Percentiles rank a stretch among this genome's conserved stretches.
phyloP scores from a whole-genome alignment of 2,797 vertebrate species.

The Sebastes iracundus region DNA sequence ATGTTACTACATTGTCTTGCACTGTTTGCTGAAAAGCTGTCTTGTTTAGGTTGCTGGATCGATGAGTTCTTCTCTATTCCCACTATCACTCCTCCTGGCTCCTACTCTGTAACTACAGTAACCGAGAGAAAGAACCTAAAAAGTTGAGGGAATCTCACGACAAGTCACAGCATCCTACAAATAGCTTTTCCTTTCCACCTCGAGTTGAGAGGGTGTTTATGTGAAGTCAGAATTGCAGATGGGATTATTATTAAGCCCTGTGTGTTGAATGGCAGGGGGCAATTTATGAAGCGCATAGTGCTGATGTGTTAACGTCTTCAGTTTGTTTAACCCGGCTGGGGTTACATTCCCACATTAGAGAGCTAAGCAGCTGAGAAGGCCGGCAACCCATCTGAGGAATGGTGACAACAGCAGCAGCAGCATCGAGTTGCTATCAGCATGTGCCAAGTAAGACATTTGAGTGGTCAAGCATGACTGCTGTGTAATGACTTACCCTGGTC shows the following conservation, averaged over 20 bases:
- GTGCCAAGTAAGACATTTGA: constrained; percentile 66
- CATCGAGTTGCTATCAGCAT: constrained; percentile 75
- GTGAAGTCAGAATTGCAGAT: constrained; percentile 13
- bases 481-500: constrained; percentile 39
- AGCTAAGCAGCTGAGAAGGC: constrained; percentile 76
- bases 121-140: background rate
- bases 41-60: background rate
- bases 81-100: background rate
- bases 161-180: constrained; percentile 9
- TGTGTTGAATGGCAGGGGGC: constrained; percentile 23
- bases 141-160: background rate
- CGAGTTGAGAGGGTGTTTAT: constrained; percentile 27
- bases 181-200: constrained; percentile 10
- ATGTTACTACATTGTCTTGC: constrained; percentile 33
- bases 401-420: constrained; percentile 77
- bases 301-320: constrained; percentile 73
- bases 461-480: constrained; percentile 40
- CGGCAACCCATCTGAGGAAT: constrained; percentile 71
- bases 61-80: background rate
- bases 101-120: background rate
- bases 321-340: constrained; percentile 63
- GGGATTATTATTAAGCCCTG: constrained; percentile 24
- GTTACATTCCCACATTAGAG: constrained; percentile 61
- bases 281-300: constrained; percentile 36
- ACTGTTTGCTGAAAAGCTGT: background rate